These are phyloP conservation scores for Lobophora halterata DNA, from an alignment of 2,888 invertebrate species.

Conservation along the genomic window DNA sequence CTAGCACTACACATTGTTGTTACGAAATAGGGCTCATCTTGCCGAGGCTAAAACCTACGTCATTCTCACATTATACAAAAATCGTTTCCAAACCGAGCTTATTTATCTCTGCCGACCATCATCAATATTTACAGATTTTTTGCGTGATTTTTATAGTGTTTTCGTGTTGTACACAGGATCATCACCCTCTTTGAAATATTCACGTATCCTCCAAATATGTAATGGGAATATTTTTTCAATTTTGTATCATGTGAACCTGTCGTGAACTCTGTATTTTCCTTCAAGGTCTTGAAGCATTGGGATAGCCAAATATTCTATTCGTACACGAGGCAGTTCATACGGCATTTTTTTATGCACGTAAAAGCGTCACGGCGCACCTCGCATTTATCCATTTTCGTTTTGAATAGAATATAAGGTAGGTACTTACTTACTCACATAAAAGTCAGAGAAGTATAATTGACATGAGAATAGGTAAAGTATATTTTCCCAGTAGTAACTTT, in stretches of 20 bases:
- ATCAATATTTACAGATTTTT: constrained; percentile 61
- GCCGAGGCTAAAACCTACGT: constrained; percentile 69
- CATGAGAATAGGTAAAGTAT: no score
- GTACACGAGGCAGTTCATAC: background rate
- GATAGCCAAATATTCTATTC: constrained; percentile 2
- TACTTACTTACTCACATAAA: no score
- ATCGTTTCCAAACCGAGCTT: constrained; percentile 59
- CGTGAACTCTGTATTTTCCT: constrained; percentile 15
- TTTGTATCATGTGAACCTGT: constrained; percentile 23
- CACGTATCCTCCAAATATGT: constrained; percentile 22
- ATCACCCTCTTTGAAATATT: constrained; percentile 27
- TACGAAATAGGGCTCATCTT: constrained; percentile 66
- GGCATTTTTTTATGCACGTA: no score
- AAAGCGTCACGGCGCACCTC: no score
- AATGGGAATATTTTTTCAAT: constrained; percentile 13
- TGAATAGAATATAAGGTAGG: no score
- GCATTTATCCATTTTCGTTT: no score
- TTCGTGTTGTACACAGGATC: constrained; percentile 27
- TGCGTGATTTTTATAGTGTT: constrained; percentile 32
- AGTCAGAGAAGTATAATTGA: no score
- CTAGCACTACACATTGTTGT: constrained; percentile 25
- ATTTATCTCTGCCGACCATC: constrained; percentile 47
- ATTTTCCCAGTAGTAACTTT: no score
- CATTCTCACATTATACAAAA: constrained; percentile 68
- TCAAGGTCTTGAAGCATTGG: constrained; percentile 9